Conservation (phyloP, 92 coral and sea anemone species). For the Diadumene lineata region DNA sequence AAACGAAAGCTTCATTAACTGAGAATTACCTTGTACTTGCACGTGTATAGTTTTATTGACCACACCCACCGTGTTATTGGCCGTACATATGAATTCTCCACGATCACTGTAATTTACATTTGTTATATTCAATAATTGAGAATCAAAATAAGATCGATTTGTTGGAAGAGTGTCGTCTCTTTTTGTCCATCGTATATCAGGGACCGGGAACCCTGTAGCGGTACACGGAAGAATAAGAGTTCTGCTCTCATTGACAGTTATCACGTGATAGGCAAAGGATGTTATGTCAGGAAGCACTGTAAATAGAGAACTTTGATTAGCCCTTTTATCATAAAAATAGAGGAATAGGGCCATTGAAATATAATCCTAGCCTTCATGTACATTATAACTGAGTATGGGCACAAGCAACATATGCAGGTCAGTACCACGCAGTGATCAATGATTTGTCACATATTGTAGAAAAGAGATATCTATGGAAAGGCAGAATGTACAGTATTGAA, state of each 20-base stretch:
- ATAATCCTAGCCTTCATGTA: no score
- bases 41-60: neutral
- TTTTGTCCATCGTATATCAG: neutral
- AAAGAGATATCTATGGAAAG: no score
- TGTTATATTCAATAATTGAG: neutral
- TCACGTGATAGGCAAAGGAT: neutral
- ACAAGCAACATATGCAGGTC: no score
- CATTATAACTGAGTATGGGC: no score
- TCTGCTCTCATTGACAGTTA: conserved; percentile 8
- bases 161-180: neutral
- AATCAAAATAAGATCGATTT: neutral
- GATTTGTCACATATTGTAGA: no score
- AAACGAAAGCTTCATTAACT: no score
- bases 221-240: conserved; percentile 8
- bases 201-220: conserved; percentile 17
- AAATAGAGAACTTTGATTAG: neutral
- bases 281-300: conserved; percentile 10
- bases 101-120: neutral
- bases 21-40: conserved; percentile 4
- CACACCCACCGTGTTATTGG: conserved; percentile 6
- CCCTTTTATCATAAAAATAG: no score
- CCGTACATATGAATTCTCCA: conserved; percentile 23
- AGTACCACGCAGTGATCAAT: no score
- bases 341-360: no score
- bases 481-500: no score